Evolutionary conservation across 1,140 invertebrate species (phyloP), one percentile per base, ranked within the genome.

Genomic region (Antheraea pernyi): DNA sequence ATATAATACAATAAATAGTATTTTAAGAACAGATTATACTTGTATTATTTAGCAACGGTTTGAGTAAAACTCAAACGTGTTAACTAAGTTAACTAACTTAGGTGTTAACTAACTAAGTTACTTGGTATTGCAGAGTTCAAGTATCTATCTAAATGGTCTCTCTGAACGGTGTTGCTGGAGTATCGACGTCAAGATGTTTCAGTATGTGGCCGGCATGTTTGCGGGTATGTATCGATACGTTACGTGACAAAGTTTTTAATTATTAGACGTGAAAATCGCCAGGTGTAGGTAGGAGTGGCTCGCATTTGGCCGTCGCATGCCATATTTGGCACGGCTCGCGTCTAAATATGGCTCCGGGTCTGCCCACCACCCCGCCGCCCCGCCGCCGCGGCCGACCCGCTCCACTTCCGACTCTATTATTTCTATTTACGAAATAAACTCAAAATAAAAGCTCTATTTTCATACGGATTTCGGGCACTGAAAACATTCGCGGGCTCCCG

Each of bases 291-390:
- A 94, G 93, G 93, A 94, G 94, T 94, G 94, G 93, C 93, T 95
- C 95, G 94, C 95, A 94, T 95, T 95, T 94, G 95, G 93, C 93
- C 94, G 86, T 80, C 94, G 93, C 94, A 94, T 94, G 91, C 95
- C 95, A 93, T 95, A 95, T 95, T 95, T 94, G 95, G 95, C 90
- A 94, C 93, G 94, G 94, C 93, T 93, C 93, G 94, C 90, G 94
- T 95, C 95, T 95, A 95, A 95, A 95, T 95, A 95, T 95, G 95
- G 95, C 93, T 94, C 93, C 93, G 93, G 94, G 93, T 93, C 93
- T 93, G 95, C 94, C 94, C 93, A 89, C 85, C 83, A 79, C 82
- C 84, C 85, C 46, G 79, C 85, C 80, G 84, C 86, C 84, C 85
- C 46, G 79, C 85, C 80, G 84, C 86, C 81, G 83, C 86, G 85